Evolutionary conservation across 2,113 vertebrate genomes (phyloP), one percentile per base, ranked within the genome.

Genomic region (Microcebus jonahi): DNA sequence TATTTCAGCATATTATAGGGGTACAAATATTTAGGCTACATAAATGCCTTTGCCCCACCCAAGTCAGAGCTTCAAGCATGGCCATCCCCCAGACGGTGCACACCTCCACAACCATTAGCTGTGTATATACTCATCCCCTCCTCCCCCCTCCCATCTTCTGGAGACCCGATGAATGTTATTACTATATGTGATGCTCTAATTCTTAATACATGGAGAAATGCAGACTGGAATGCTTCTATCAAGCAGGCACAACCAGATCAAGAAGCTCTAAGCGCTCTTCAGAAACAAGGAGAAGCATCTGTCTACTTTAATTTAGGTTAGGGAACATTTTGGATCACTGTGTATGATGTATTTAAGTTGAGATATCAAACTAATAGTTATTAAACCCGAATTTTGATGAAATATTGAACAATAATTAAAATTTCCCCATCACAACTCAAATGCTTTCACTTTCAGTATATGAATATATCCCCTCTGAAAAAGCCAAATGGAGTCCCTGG

Each of bases 401-500:
- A 92, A 67, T 45, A 89, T 0, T 59, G 45, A 79, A 34, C 73
- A 91, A 75, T 73, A 93, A 87, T 71, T 91, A 73, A 95, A 92
- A 96, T 59, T 31, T 53, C 59, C 45, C 68, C 50, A 68, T 0
- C 70, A 77, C 29, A 81, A 73, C 50, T 87, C 83, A 94, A 90
- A 97, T 73, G 57, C n/a, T 94, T 94, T 89, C 77, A 92, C 23
- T n/a, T 80, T 70, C n/a, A 81, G 94, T 55, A 93, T 84, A 67
- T 48, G 29, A 76, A 48, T 55, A 79, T 81, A 75, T 84, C 25
- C n/a, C 23, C 53, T 53, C 36, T 1, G 1, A 93, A 91, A 70
- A 67, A 92, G 55, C 27, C 88, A 95, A 96, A 88, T 48, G 79
- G 82, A 77, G 11, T 59, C 71, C 39, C 92, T 61, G 25, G 34